Base-by-base conservation (phyloP, 2,113 vertebrate species). In the Colaptes auratus region DNA sequence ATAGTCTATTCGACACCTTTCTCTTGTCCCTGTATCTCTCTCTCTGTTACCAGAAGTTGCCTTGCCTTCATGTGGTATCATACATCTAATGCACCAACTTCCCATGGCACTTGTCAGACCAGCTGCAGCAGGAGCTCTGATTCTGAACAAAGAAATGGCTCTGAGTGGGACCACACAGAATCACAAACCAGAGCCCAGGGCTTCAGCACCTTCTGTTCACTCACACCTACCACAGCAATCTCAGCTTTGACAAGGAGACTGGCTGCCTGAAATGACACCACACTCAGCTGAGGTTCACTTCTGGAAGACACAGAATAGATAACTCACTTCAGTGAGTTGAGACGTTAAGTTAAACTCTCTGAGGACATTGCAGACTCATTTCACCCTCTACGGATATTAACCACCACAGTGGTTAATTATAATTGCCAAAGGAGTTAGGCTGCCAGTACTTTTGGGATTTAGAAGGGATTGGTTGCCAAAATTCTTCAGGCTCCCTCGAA, bases 81-180 rank as follows among this genome's bases (percentile, higher is more conserved):
- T 42, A 23, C 12, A 35, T 6, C 42, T 35, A 59, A 11, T 8
- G 28, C 39, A 39, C 7, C 11, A 3, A 3, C 15, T 24, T 25
- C 52, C 42, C 1, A 0, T 8, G 35, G 48, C 39, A 58, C 21
- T 27, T 0, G 0, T 19, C 24, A 64, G 48, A 59, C 24, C 79
- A n/a, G 48, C 48, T 64, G 74, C 50, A 58, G 53, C 4, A 2
- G 50, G 13, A 65, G 35, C 61, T 39, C 44, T 18, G 25, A 5
- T 42, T 30, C 61, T 9, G 42, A 28, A 4, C 0, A 2, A 50
- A 31, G 52, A 23, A 33, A 18, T 0, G 1, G 30, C 60, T 85
- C 70, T 28, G 36, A 60, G 80, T 4, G 0, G 35, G 52, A 53
- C 50, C 1, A 2, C 21, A 30, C 18, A 19, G 64, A 16, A 15